phyloP scores from a whole-genome alignment of 2,888 invertebrate species.

The Limnephilus auricula region DNA sequence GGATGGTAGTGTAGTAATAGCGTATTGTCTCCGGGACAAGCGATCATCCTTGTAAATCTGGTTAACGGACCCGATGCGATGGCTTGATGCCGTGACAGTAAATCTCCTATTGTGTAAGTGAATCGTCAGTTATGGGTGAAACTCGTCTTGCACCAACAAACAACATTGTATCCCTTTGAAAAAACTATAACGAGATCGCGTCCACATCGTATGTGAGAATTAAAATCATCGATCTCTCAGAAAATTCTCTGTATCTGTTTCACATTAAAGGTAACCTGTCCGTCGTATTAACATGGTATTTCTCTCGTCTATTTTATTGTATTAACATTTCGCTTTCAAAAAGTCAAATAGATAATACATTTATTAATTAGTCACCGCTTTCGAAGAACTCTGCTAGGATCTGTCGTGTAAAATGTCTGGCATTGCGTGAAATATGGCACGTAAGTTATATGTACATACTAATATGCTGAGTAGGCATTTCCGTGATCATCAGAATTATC shows the following conservation, averaged over 20 bases:
- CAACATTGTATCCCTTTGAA: neutral
- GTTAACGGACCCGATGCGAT: neutral
- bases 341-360: neutral
- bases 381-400: neutral
- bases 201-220: neutral
- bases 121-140: neutral
- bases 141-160: neutral
- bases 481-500: neutral
- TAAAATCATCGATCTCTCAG: neutral
- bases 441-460: neutral
- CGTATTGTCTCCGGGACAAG: neutral
- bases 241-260: neutral
- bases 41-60: neutral
- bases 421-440: neutral
- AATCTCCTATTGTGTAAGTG: neutral
- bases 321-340: neutral
- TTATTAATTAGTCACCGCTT: neutral
- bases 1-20: neutral
- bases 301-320: neutral
- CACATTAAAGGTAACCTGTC: neutral
- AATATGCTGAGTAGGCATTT: neutral
- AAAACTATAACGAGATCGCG: neutral
- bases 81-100: no score
- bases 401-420: neutral
- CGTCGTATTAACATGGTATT: neutral